These are phyloP conservation scores for Acrobasis repandana DNA, from an alignment of 2,888 invertebrate genomes.

Conservation along the genomic window DNA sequence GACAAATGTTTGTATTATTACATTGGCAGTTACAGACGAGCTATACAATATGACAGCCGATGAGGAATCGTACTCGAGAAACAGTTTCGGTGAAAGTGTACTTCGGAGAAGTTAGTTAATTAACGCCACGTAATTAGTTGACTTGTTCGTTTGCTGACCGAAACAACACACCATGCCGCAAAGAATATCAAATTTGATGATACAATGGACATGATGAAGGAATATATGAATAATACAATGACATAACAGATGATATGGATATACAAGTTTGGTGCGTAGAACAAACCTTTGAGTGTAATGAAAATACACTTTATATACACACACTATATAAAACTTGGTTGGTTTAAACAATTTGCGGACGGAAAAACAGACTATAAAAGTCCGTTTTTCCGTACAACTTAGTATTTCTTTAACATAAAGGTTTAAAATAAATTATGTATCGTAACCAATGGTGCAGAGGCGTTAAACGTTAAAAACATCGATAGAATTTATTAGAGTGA, in stretches of 20 bases:
- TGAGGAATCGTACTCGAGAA: slow-evolving; percentile 14
- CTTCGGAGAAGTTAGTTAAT: slow-evolving; percentile 39
- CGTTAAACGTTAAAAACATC: slow-evolving; percentile 3
- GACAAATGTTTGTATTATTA: neutral
- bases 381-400: neutral
- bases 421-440: neutral
- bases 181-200: neutral
- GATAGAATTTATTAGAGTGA: slow-evolving; percentile 44
- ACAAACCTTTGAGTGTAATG: too few relatives aligned
- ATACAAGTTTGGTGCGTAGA: too few relatives aligned
- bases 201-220: neutral
- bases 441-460: slow-evolving; percentile 5
- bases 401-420: neutral
- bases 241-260: too few relatives aligned
- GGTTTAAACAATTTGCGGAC: too few relatives aligned
- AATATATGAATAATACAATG: too few relatives aligned
- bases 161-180: neutral
- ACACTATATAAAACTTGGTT: too few relatives aligned
- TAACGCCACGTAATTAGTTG: slow-evolving; percentile 33
- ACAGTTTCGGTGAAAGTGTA: slow-evolving; percentile 42
- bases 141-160: slow-evolving; percentile 13
- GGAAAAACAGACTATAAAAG: too few relatives aligned
- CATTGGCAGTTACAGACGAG: neutral
- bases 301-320: too few relatives aligned
- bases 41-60: slow-evolving; percentile 8